Evolutionary conservation across 1,140 invertebrate genomes (phyloP), one percentile per base, ranked within the genome.

Genomic region (Sesamia nonagrioides): DNA sequence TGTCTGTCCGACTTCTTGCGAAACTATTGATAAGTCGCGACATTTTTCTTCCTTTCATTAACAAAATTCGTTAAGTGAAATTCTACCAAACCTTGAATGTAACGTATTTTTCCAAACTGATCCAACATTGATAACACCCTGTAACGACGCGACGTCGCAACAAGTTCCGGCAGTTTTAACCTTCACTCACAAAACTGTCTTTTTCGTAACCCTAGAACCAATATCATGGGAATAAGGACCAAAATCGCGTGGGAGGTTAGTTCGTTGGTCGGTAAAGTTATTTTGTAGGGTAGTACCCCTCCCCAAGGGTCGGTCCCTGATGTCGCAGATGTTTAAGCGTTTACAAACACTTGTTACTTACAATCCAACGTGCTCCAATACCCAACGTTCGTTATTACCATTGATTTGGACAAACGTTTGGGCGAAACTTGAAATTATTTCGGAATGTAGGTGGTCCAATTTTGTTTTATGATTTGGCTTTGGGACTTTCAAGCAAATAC

Each of bases 311-410:
- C 54, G 54, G 52, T 69, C 66, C 60, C 66, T 13, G 66, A 74
- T 60, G 71, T 74, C 71, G 71, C 71, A 74, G 71, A 74, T 74
- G 71, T 74, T 45, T 42, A 33, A 74, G 54, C 52, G 54, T 74
- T 74, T 74, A 74, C 71, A 60, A 74, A 74, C 71, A 74, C 71
- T 74, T 74, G 71, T 74, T 74, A 74, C 71, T 74, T 74, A 33
- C 66, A 69, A 68, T 69, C 27, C 63, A 68, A 68, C 18, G 13
- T 69, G 17, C 27, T 6, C 54, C 71, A 74, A 74, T 60, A 45
- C 17, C 37, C 37, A 66, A 42, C 37, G 27, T 60, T 60, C 4
- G 11, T 60, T 33, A 13, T 7, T 9, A 7, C 54, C 21, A 58
- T 33, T 18, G 21, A 5, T 2, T 71, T 71, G 48, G 48, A 9